These are phyloP conservation scores for Clarias magur DNA, from an alignment of 2,113 vertebrate species.

Conservation along the genomic window DNA sequence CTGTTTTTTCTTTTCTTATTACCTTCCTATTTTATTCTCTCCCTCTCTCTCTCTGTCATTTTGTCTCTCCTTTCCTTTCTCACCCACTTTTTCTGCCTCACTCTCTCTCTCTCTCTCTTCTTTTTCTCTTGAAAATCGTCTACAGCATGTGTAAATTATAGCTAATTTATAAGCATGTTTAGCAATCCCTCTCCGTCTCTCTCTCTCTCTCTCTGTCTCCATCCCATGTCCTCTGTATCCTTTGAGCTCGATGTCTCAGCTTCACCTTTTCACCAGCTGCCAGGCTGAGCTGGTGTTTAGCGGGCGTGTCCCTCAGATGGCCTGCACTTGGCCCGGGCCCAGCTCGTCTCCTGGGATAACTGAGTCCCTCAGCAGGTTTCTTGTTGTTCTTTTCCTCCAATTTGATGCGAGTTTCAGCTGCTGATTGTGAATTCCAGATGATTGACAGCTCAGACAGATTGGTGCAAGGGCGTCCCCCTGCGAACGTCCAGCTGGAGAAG, in stretches of 20 bases:
- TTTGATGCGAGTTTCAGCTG: slow-evolving; percentile 49
- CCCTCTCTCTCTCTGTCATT: background rate
- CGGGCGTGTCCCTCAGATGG: slow-evolving; percentile 3
- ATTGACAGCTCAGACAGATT: slow-evolving; percentile 60
- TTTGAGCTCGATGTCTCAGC: background rate
- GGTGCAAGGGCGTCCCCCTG: background rate
- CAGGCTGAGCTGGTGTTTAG: slow-evolving; percentile 29
- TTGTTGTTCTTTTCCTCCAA: background rate
- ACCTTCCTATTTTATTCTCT: background rate
- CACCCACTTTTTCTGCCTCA: background rate
- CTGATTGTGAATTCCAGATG: slow-evolving; percentile 55
- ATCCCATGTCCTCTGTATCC: background rate
- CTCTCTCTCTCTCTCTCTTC: background rate
- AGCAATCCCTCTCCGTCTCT: background rate
- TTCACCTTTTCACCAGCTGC: slow-evolving; percentile 12
- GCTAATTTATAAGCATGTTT: background rate
- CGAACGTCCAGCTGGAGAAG: background rate
- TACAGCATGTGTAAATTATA: background rate
- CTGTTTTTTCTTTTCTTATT: background rate
- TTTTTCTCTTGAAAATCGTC: background rate
- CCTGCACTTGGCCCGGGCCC: slow-evolving; percentile 18
- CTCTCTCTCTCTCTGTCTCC: background rate
- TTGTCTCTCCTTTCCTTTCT: background rate
- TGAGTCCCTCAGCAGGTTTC: slow-evolving; percentile 29
- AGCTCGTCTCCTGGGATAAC: slow-evolving; percentile 17